Evolutionary conservation across 2,113 vertebrate genomes (phyloP).

Genomic region (Romanogobio albipinnatus): DNA sequence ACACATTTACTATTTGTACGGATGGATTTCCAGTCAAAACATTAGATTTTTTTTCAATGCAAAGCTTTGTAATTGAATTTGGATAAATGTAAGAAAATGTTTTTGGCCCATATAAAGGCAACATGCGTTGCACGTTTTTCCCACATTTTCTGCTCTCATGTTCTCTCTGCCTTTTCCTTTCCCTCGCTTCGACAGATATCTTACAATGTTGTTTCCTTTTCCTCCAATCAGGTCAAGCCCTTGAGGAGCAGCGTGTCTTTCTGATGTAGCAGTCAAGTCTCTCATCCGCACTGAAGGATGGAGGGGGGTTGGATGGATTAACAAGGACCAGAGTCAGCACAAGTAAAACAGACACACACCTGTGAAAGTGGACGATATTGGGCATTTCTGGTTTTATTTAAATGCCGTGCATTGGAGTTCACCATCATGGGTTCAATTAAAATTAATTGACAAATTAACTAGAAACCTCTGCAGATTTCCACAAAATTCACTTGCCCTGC

Average conservation of each 20-base stretch:
- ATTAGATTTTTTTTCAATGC: not conserved
- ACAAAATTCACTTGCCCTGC: not conserved
- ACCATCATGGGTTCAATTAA: not conserved
- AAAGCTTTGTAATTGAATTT: not conserved
- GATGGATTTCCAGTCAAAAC: not conserved
- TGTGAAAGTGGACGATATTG: not conserved
- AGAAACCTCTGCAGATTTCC: not conserved
- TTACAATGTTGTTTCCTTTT: constrained; percentile 54
- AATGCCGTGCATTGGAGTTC: not conserved
- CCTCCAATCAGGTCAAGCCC: constrained; percentile 65
- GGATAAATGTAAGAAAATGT: not conserved
- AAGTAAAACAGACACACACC: not conserved
- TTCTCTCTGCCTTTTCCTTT: constrained; percentile 24
- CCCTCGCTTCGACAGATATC: constrained; percentile 48
- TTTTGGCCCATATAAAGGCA: not conserved
- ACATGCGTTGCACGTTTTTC: not conserved
- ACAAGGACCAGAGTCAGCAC: not conserved
- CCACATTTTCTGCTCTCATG: not conserved
- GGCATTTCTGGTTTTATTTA: not conserved
- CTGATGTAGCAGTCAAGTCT: constrained; percentile 66
- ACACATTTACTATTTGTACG: not conserved
- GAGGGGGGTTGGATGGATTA: constrained; percentile 21
- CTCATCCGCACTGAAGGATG: constrained; percentile 61
- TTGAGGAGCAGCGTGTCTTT: constrained; percentile 61
- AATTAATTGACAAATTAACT: not conserved